Evolutionary conservation across 2,888 invertebrate genomes (phyloP).

Genomic region (Maniola hyperantus): DNA sequence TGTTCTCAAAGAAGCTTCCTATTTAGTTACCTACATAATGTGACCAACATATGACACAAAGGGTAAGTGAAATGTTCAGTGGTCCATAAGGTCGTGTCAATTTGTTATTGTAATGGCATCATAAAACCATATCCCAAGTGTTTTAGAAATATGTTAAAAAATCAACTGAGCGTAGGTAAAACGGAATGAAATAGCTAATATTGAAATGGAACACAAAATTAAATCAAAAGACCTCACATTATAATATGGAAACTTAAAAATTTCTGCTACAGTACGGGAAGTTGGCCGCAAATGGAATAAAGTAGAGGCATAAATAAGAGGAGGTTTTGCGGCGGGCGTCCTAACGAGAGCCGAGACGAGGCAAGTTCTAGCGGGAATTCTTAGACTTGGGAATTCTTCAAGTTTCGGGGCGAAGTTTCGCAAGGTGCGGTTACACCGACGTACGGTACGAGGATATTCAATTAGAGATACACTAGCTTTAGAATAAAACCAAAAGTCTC

Average conservation of each 20-base stretch:
- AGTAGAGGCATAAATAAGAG: conserved; percentile 74
- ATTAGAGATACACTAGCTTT: conserved; percentile 40
- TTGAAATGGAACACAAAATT: conserved; percentile 28
- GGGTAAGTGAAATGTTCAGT: background rate
- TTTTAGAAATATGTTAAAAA: background rate
- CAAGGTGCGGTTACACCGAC: conserved; percentile 48
- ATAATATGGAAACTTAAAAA: conserved; percentile 40
- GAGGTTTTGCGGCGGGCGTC: conserved; percentile 71
- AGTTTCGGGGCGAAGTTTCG: conserved; percentile 64
- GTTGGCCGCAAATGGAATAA: conserved; percentile 68
- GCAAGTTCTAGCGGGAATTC: conserved; percentile 60
- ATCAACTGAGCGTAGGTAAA: background rate
- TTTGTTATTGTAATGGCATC: no score
- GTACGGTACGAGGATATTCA: conserved; percentile 43
- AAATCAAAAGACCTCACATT: conserved; percentile 35
- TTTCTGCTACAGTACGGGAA: conserved; percentile 42
- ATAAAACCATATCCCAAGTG: background rate
- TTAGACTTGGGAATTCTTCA: conserved; percentile 62
- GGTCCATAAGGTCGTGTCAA: background rate
- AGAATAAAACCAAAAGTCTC: background rate
- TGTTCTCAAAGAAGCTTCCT: no score
- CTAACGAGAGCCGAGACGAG: conserved; percentile 67
- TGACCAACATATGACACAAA: no score
- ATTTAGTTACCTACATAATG: no score
- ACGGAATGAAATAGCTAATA: background rate